A percentile compares a stretch with the other conserved stretches of the same genome.
Conservation (phyloP, 2,113 vertebrate genomes). For the Vicugna pacos region DNA sequence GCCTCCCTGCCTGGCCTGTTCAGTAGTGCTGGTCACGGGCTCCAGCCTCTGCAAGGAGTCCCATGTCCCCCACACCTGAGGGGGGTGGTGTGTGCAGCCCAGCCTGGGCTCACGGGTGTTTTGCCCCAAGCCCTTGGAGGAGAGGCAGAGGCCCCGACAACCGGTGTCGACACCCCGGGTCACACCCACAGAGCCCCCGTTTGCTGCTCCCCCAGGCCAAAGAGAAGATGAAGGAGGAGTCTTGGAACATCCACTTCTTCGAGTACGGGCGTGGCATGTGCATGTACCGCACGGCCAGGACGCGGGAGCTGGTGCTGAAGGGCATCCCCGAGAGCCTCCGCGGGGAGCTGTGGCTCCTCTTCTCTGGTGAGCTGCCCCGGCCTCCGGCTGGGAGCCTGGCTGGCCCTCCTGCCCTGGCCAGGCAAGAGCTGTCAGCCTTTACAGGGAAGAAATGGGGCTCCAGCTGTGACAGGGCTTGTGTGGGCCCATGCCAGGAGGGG, state of each 20-base stretch:
- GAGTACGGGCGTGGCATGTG: slow-evolving; percentile 97
- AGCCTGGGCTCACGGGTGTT: neutral
- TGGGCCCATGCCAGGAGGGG: neutral
- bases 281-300: slow-evolving; percentile 97
- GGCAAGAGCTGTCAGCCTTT: neutral
- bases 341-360: slow-evolving; percentile 97
- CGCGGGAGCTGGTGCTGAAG: slow-evolving; percentile 94
- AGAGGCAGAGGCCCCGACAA: neutral
- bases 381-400: no score
- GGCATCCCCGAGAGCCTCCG: slow-evolving; percentile 96
- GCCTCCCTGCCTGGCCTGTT: neutral
- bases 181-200: rapidly evolving
- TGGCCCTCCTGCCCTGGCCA: neutral
- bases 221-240: slow-evolving; percentile 98
- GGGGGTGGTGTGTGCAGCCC: rapidly evolving
- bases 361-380: slow-evolving; percentile 87
- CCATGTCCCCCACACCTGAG: rapidly evolving
- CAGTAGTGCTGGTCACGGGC: rapidly evolving
- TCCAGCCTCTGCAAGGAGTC: neutral
- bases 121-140: neutral
- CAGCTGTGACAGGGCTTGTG: rapidly evolving
- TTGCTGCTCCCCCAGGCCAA: slow-evolving; percentile 90
- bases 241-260: slow-evolving; percentile 98
- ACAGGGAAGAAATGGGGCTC: neutral
- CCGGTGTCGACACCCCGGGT: neutral